Base-by-base conservation (phyloP, 2,797 vertebrate species). In the Pagetopsis macropterus region DNA sequence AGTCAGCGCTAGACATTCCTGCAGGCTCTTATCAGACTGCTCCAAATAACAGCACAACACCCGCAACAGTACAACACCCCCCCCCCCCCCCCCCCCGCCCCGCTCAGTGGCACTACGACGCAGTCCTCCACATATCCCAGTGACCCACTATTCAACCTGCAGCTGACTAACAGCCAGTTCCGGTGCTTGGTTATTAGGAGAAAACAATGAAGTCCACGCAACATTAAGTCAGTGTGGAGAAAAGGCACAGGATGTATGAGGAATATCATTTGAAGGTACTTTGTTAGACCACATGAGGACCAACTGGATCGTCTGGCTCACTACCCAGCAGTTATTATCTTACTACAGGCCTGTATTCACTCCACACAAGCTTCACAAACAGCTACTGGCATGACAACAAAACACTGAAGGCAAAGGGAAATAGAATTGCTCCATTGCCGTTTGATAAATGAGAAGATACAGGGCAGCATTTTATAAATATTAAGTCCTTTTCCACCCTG, bases 1-100 rank as follows among this genome's bases (percentile, higher is more conserved):
- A 85, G 85, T 90, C 86, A 86, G 57, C 54, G 75, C 65, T 60
- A 67, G 75, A 91, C 85, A 89, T 91, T 91, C 82, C 89, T 88
- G 82, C 65, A 71, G 81, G 82, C 81, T 84, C 80, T 91, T 88
- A 92, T 91, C 88, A 83, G 82, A 52, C 82, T 33, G 74, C 84
- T 84, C 78, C 72, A 80, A 88, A 92, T 82, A 91, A 85, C 81
- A 86, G 80, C 71, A 68, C 67, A 45, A 76, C 65, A 68, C 46
- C 70, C 78, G 64, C 77, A 73, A 82, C 81, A 48, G 13, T n/a
- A n/a, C n/a, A n/a, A n/a, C n/a, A n/a, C n/a, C n/a, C n/a, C n/a
- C n/a, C n/a, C n/a, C n/a, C 59, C 62, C 75, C 7, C 33, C 70
- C 61, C 56, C n/a, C 33, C 33, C 69, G 61, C 56, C n/a, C 46